Evolutionary conservation across 2,888 invertebrate genomes (phyloP).

Genomic region (Labia minor): DNA sequence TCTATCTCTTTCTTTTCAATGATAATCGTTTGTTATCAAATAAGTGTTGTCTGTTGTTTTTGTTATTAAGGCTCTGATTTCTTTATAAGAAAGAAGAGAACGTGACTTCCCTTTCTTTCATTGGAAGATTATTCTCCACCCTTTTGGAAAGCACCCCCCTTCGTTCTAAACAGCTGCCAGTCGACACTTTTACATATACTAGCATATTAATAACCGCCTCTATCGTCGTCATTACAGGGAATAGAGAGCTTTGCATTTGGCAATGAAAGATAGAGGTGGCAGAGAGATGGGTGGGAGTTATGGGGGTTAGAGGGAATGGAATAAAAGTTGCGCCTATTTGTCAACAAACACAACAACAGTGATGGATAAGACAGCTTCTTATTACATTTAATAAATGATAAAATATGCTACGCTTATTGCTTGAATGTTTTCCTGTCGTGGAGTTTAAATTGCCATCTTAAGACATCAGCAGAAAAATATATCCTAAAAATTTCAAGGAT

Average conservation of each 20-base stretch:
- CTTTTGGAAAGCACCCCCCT: not conserved
- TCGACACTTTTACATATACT: slow-evolving; percentile 8
- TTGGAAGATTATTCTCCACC: not conserved
- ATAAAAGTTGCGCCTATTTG: slow-evolving; percentile 4
- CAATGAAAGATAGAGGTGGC: not conserved
- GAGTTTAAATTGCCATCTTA: slow-evolving; percentile 13
- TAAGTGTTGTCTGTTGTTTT: no score
- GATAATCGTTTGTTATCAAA: no score
- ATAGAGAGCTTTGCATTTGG: slow-evolving; percentile 2
- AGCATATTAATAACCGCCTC: not conserved
- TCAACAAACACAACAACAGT: not conserved
- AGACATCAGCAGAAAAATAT: not conserved
- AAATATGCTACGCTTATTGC: not conserved
- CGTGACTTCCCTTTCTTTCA: slow-evolving; percentile 1
- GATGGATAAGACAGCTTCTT: slow-evolving; percentile 13
- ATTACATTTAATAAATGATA: slow-evolving; percentile 8
- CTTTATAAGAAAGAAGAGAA: not conserved
- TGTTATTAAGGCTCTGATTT: not conserved
- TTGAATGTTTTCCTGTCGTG: not conserved
- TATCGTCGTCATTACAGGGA: not conserved
- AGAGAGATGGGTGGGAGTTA: not conserved
- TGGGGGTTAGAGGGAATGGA: no score
- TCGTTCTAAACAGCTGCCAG: not conserved
- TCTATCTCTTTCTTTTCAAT: no score
- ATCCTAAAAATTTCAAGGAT: not conserved